A percentile compares a stretch with the other conserved stretches of the same genome.
phyloP scores from a whole-genome alignment of 2,797 vertebrate genomes.

The Diplodus puntazzo region DNA sequence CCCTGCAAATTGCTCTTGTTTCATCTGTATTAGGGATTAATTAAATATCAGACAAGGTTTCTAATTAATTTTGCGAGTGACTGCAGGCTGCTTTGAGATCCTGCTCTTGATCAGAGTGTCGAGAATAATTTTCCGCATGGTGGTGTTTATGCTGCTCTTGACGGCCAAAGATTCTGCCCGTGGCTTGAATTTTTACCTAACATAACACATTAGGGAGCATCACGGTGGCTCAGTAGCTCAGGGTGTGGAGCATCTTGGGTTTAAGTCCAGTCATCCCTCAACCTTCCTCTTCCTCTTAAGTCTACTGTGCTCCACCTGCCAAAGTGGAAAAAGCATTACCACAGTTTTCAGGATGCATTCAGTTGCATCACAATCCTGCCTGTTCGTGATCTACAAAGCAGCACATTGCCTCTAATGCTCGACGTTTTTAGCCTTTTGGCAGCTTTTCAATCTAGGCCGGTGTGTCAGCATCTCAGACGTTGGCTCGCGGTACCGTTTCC shows the following conservation, averaged over 20 bases:
- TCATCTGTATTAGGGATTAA: slow-evolving; percentile 59
- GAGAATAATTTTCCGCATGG: slow-evolving; percentile 10
- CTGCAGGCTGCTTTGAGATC: slow-evolving; percentile 39
- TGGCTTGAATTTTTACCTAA: slow-evolving; percentile 12
- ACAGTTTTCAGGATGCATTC: not conserved
- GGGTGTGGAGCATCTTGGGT: slow-evolving; percentile 14
- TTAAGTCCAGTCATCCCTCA: not conserved
- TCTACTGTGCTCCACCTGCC: not conserved
- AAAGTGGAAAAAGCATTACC: not conserved
- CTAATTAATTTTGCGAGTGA: slow-evolving; percentile 54
- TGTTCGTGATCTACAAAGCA: slow-evolving; percentile 5
- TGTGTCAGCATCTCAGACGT: slow-evolving; percentile 50
- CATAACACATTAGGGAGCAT: not conserved
- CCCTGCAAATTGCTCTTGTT: slow-evolving; percentile 31
- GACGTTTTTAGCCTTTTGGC: slow-evolving; percentile 42
- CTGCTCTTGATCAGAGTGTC: not conserved
- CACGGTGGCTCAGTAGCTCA: not conserved
- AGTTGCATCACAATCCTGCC: not conserved
- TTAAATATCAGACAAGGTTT: slow-evolving; percentile 52
- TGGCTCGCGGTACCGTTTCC: slow-evolving; percentile 38
- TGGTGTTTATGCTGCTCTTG: slow-evolving; percentile 24
- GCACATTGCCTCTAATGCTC: not conserved
- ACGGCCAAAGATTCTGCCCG: slow-evolving; percentile 1
- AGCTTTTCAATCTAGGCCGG: slow-evolving; percentile 37
- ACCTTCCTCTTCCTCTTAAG: not conserved